Evolutionary conservation across 2,113 vertebrate genomes (phyloP), one percentile per base, ranked within the genome.

Genomic region (Dolichallabes microphthalmus): DNA sequence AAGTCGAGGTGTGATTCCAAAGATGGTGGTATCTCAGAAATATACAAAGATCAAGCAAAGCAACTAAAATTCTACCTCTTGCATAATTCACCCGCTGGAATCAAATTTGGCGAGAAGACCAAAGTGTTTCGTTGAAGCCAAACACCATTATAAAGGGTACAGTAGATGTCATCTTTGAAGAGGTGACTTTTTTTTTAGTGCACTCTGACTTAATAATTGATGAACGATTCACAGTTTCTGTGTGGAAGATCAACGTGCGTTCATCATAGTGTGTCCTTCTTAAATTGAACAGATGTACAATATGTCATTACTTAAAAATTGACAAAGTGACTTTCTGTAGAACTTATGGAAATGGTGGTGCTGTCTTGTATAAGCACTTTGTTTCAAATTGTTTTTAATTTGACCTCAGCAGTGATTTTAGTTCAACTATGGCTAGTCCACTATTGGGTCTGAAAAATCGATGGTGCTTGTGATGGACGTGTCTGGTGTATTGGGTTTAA

Each of bases 31-130:
- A 55, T 27, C 81, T 35, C 27, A 32, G 50, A 73, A 58, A 84
- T 35, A 19, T 39, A 68, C n/a, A 3, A 45, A 63, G 69, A 74
- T 52, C 22, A 25, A 75, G 17, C 57, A 52, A 17, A 53, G 85
- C n/a, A 80, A 57, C 22, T 87, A 25, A 66, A 69, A 76, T 82
- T 81, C 85, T 10, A 50, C 53, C 71, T 86, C 74, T 66, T 89
- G 85, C 85, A 85, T 88, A 66, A 88, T 88, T 87, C 80, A 88
- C 80, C 3, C 61, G 79, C 30, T 55, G 74, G 74, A 84, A 57
- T 82, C 55, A 75, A 85, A 80, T 57, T 45, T 82, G 84, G 61
- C 64, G 68, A 63, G 60, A 11, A 75, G 76, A 50, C 45, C 83
- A 58, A 86, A 86, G 30, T 57, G 71, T 50, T 17, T 75, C 61